Percentiles rank a stretch among this genome's conserved stretches.
Conservation (phyloP, 2,888 invertebrate species). For the Plebejus melissa region DNA sequence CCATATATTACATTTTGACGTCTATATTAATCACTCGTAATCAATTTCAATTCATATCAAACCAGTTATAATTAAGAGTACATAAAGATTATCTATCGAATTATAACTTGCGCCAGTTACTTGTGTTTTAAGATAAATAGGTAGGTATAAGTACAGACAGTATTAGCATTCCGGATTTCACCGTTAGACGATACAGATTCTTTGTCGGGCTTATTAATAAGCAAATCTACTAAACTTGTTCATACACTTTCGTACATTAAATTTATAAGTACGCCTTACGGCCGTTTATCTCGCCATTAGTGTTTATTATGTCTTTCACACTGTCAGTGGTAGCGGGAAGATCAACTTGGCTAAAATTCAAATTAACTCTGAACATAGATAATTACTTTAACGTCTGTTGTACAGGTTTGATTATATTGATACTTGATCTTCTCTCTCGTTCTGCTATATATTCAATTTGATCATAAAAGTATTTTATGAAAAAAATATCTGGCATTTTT, state of each 20-base stretch:
- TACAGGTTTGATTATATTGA: too few species aligned
- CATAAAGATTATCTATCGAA: constrained; percentile 46
- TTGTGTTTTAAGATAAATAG: constrained; percentile 52
- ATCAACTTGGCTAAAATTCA: not conserved
- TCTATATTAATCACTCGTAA: constrained; percentile 41
- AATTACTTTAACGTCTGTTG: too few species aligned
- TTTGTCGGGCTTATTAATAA: constrained; percentile 70
- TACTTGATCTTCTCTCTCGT: too few species aligned
- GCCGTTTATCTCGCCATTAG: constrained; percentile 34
- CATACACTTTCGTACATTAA: constrained; percentile 48
- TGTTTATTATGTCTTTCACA: constrained; percentile 29
- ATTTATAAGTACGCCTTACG: constrained; percentile 34
- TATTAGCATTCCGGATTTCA: constrained; percentile 53
- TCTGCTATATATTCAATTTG: too few species aligned
- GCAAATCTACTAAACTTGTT: constrained; percentile 61
- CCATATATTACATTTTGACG: constrained; percentile 24
- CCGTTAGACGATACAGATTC: constrained; percentile 55
- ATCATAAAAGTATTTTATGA: too few species aligned
- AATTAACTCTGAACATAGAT: not conserved
- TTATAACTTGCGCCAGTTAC: constrained; percentile 49
- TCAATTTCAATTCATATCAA: constrained; percentile 43
- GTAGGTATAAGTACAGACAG: constrained; percentile 55
- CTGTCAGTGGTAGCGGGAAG: constrained; percentile 8
- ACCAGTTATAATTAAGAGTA: constrained; percentile 44
- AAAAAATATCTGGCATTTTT: too few species aligned